Percentiles rank a stretch among this genome's conserved stretches.
phyloP scores from a whole-genome alignment of 2,113 vertebrate genomes.

The Rhombomys opimus region DNA sequence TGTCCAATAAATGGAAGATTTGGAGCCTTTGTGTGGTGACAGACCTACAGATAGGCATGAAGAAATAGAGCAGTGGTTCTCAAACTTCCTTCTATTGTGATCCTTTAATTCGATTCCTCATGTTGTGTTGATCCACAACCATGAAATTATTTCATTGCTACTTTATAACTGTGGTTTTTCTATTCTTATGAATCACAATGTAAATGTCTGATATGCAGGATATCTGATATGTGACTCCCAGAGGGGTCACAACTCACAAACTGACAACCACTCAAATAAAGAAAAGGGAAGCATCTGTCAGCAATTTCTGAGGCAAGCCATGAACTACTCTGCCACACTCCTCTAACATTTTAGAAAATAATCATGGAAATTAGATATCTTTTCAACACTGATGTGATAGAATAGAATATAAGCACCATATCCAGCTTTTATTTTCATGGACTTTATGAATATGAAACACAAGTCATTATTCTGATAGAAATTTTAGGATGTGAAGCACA shows the following conservation, averaged over 20 bases:
- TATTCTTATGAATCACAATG: neutral
- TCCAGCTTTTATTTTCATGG: neutral
- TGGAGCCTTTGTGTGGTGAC: neutral
- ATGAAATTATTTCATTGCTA: neutral
- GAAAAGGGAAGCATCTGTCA: neutral
- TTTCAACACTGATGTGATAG: neutral
- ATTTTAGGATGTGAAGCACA: constrained; percentile 6
- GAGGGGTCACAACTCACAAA: neutral
- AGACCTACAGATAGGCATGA: neutral
- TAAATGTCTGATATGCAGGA: neutral
- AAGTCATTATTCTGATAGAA: constrained; percentile 35
- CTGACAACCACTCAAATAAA: neutral
- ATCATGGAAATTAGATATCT: neutral
- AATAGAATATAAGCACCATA: neutral
- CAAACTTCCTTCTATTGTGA: neutral
- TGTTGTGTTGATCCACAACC: neutral
- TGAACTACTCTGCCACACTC: neutral
- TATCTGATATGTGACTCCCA: neutral
- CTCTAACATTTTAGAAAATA: neutral
- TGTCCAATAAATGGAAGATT: neutral
- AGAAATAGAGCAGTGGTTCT: neutral
- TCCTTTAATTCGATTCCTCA: neutral
- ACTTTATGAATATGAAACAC: constrained; percentile 12
- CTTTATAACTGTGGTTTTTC: neutral
- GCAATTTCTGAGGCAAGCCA: neutral